A percentile compares a stretch with the other conserved stretches of the same genome.
These are phyloP conservation scores for Agapornis roseicollis DNA, from an alignment of 2,113 vertebrate genomes.

Conservation along the genomic window DNA sequence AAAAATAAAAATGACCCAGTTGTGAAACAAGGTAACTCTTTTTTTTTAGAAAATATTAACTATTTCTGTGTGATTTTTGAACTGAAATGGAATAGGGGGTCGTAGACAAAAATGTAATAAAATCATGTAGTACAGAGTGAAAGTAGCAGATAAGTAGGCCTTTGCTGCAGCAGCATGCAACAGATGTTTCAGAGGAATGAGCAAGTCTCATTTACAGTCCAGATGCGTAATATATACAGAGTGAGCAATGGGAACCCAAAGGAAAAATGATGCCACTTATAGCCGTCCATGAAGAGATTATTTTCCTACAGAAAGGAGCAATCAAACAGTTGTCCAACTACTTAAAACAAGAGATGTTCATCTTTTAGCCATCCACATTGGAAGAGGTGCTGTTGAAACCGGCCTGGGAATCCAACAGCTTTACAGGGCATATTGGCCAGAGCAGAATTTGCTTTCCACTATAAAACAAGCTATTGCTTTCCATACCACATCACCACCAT, in stretches of 20 bases:
- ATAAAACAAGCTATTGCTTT: not conserved
- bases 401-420: not conserved
- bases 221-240: conserved; percentile 64
- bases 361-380: conserved; percentile 13
- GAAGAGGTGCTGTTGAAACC: not conserved
- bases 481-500: not conserved
- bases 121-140: not conserved
- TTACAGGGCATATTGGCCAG: not conserved
- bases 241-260: conserved; percentile 39
- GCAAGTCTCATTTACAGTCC: conserved; percentile 48
- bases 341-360: conserved; percentile 43
- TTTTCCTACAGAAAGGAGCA: conserved; percentile 56
- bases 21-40: not conserved
- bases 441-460: not conserved
- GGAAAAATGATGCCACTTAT: conserved; percentile 66
- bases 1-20: not conserved
- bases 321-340: conserved; percentile 59
- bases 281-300: conserved; percentile 46
- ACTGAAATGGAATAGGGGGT: not conserved
- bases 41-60: not conserved
- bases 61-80: not conserved
- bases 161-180: not conserved
- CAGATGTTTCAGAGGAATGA: conserved; percentile 62
- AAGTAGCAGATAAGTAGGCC: not conserved
- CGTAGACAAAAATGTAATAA: not conserved